Percentiles rank a stretch among this genome's conserved stretches.
phyloP scores from a whole-genome alignment of 2,888 invertebrate species.

The Agelastica alni region DNA sequence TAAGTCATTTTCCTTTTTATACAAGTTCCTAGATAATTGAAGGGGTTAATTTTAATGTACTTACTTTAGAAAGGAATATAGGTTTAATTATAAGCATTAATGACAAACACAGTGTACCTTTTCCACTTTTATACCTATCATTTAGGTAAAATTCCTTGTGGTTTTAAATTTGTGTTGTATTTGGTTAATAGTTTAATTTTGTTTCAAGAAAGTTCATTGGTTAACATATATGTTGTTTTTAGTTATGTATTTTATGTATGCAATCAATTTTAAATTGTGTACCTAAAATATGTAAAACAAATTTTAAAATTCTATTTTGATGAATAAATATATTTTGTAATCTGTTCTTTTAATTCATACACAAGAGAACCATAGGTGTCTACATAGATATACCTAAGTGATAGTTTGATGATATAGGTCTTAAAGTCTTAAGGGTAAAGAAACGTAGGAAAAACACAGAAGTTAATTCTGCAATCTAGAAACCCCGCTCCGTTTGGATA shows the following conservation, averaged over 20 bases:
- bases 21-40: neutral
- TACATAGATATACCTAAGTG: too few relatives aligned
- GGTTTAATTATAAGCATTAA: neutral
- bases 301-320: slow-evolving; percentile 15
- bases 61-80: neutral
- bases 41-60: too few relatives aligned
- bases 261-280: slow-evolving; percentile 9
- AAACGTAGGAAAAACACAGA: too few relatives aligned
- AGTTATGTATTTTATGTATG: slow-evolving; percentile 8
- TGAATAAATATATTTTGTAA: slow-evolving; percentile 17
- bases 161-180: slow-evolving; percentile 6
- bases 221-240: too few relatives aligned
- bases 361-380: too few relatives aligned
- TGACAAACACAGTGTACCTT: slow-evolving; percentile 11
- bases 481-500: too few relatives aligned
- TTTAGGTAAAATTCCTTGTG: neutral
- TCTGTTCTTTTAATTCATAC: neutral
- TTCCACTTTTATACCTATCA: slow-evolving; percentile 13
- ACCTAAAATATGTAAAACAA: slow-evolving; percentile 5
- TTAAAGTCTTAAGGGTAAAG: too few relatives aligned
- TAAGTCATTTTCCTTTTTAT: neutral
- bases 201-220: slow-evolving; percentile 8
- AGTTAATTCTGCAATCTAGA: too few relatives aligned
- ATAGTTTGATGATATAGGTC: too few relatives aligned
- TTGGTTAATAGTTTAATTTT: slow-evolving; percentile 4